Conservation (phyloP, 2,888 invertebrate genomes). For the Chrysomela aeneicollis region DNA sequence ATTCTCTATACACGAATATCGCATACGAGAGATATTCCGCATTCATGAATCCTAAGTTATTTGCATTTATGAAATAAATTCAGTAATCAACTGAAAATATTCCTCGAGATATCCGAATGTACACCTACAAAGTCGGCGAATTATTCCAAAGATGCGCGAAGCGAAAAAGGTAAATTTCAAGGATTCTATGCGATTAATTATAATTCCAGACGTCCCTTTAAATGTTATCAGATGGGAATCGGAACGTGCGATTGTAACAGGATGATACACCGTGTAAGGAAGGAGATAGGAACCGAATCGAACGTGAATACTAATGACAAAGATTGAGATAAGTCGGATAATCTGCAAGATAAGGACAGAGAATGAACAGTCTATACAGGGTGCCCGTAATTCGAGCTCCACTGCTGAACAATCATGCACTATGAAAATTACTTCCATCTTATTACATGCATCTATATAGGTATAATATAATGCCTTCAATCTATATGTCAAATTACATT, state of each 20-base stretch:
- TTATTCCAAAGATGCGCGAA: constrained; percentile 23
- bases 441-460: no score
- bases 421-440: no score
- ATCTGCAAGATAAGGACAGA: constrained; percentile 18
- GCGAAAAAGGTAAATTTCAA: constrained; percentile 18
- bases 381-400: no score
- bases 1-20: not conserved
- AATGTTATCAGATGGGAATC: constrained; percentile 29
- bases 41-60: constrained; percentile 16
- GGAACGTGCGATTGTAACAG: constrained; percentile 29
- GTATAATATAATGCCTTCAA: no score
- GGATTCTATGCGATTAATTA: constrained; percentile 33
- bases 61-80: constrained; percentile 22
- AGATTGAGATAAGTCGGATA: constrained; percentile 26
- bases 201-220: constrained; percentile 28
- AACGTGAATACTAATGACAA: constrained; percentile 30
- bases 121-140: constrained; percentile 18
- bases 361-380: no score
- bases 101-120: constrained; percentile 14
- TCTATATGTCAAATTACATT: no score
- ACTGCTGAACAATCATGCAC: no score
- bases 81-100: constrained; percentile 25
- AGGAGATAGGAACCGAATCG: constrained; percentile 30
- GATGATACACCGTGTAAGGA: constrained; percentile 32
- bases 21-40: constrained; percentile 11